Conservation (phyloP, 2,797 vertebrate species). For the Pseudomugil gertrudae region DNA sequence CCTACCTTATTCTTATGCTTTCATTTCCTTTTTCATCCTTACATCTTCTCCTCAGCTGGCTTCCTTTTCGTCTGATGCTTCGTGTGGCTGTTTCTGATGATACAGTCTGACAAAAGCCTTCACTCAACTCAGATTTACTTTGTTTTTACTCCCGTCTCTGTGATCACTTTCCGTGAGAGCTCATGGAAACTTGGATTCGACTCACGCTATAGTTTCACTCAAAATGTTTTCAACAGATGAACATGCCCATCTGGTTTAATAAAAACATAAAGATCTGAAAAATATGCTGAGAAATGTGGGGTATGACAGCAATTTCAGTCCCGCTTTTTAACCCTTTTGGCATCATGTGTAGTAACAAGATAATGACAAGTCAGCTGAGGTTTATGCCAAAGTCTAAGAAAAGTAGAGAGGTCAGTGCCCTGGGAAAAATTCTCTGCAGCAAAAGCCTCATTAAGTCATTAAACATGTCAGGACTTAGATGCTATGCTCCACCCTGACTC, state of each 20-base stretch:
- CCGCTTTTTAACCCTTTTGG: background rate
- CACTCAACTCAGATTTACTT: background rate
- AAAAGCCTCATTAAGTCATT: constrained; percentile 65
- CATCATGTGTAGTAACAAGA: constrained; percentile 24
- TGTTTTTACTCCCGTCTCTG: background rate
- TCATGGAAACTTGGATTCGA: constrained; percentile 1
- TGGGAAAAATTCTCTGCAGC: constrained; percentile 52
- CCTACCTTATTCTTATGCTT: background rate
- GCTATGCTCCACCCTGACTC: constrained; percentile 47
- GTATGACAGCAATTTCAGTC: background rate
- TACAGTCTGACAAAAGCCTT: background rate
- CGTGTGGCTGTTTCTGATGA: constrained; percentile 21
- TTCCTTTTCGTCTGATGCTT: constrained; percentile 9
- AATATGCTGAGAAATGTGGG: constrained; percentile 15
- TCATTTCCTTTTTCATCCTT: background rate
- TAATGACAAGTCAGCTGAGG: constrained; percentile 16
- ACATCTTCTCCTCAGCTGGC: background rate
- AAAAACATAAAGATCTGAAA: background rate
- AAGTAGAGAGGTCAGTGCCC: constrained; percentile 46
- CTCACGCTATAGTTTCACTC: background rate
- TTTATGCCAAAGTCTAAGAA: constrained; percentile 36
- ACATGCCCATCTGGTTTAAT: constrained; percentile 6
- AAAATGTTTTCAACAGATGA: constrained; percentile 14
- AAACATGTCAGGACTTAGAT: constrained; percentile 66
- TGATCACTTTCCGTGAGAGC: constrained; percentile 4